phyloP scores from a whole-genome alignment of 2,888 invertebrate species.

The Temnothorax ravouxi region DNA sequence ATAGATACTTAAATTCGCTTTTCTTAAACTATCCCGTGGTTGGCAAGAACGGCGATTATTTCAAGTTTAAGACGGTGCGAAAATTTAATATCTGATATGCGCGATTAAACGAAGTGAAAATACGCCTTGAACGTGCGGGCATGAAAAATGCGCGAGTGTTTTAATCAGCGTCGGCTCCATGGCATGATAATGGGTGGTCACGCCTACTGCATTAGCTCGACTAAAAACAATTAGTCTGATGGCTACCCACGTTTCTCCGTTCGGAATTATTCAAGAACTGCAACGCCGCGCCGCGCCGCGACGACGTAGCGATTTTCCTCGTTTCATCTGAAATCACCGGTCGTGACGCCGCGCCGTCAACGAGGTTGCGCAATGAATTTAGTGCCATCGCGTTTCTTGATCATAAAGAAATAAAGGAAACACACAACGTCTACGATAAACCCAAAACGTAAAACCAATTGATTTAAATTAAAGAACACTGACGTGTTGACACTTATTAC shows the following conservation, averaged over 20 bases:
- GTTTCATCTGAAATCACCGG: slow-evolving; percentile 32
- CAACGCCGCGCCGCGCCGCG: no score
- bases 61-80: neutral
- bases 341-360: neutral
- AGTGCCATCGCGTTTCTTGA: neutral
- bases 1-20: neutral
- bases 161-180: slow-evolving; percentile 32
- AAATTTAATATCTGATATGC: slow-evolving; percentile 35
- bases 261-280: slow-evolving; percentile 43
- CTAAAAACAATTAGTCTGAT: slow-evolving; percentile 55
- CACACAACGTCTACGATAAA: neutral
- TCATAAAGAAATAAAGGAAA: neutral
- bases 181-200: slow-evolving; percentile 49
- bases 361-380: slow-evolving; percentile 10
- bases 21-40: slow-evolving; percentile 4
- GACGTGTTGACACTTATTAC: neutral
- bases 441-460: neutral
- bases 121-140: slow-evolving; percentile 27
- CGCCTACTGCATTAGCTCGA: slow-evolving; percentile 49
- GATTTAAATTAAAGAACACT: neutral
- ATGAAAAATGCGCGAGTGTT: slow-evolving; percentile 53
- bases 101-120: slow-evolving; percentile 26
- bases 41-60: neutral
- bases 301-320: slow-evolving; percentile 14
- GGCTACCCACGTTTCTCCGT: slow-evolving; percentile 25